Evolutionary conservation across 1,140 invertebrate species (phyloP).

Genomic region (Adelges cooleyi): DNA sequence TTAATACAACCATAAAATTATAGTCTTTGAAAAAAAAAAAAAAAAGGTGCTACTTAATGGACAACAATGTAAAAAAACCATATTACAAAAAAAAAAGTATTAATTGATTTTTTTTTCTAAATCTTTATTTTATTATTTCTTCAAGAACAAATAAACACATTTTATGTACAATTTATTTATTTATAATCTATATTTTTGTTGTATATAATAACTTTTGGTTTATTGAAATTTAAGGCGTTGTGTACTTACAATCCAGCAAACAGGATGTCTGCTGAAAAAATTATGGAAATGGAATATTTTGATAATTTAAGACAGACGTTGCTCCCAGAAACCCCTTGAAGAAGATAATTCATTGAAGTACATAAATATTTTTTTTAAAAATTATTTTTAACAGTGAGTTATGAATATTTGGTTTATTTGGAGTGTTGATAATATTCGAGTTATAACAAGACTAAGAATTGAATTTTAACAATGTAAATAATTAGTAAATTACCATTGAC

Average conservation of each 20-base stretch:
- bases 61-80: no score
- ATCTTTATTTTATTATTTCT: no score
- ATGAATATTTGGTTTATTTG: constrained; percentile 15
- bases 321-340: constrained; percentile 22
- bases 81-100: no score
- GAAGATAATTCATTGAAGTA: background rate
- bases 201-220: no score
- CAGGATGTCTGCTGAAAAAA: constrained; percentile 2
- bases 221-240: no score
- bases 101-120: no score
- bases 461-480: constrained; percentile 17
- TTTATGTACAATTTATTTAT: no score
- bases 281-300: constrained; percentile 25
- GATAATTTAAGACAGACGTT: background rate
- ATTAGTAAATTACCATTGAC: constrained; percentile 2
- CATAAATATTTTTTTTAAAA: background rate
- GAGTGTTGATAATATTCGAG: background rate
- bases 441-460: constrained; percentile 7
- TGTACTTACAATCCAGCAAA: constrained; percentile 21
- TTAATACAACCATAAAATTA: background rate
- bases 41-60: background rate
- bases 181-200: no score
- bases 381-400: constrained; percentile 11
- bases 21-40: background rate
- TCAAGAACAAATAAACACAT: no score